Percentiles rank a stretch among this genome's conserved stretches.
These are phyloP conservation scores for Myripristis jacobus DNA, from an alignment of 2,797 vertebrate species.

Conservation along the genomic window DNA sequence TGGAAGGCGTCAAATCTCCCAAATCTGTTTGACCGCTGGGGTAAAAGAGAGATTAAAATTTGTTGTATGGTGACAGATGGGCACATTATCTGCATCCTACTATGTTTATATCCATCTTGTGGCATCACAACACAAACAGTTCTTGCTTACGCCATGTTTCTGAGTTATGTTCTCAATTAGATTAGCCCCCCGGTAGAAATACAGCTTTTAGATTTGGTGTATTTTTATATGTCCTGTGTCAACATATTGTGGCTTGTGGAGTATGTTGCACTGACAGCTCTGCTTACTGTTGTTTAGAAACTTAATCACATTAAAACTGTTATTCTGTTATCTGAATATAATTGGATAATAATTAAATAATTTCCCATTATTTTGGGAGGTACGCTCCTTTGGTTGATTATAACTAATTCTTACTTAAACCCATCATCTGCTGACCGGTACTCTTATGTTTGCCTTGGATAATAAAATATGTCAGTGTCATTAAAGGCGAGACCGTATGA, in stretches of 20 bases:
- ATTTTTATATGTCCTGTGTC: not conserved
- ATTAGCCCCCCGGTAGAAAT: conserved; percentile 39
- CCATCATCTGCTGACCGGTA: conserved; percentile 13
- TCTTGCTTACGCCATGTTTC: conserved; percentile 38
- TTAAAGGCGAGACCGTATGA: conserved; percentile 19
- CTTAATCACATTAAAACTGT: too few species aligned
- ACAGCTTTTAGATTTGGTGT: not conserved
- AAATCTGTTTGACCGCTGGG: conserved; percentile 88
- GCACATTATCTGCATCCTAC: conserved; percentile 27
- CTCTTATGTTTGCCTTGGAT: conserved; percentile 30
- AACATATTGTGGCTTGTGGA: not conserved
- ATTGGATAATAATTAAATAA: too few species aligned
- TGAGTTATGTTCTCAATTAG: conserved; percentile 36
- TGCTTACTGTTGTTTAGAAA: not conserved
- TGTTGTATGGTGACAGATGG: conserved; percentile 65
- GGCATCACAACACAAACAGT: conserved; percentile 34
- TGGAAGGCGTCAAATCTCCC: conserved; percentile 87
- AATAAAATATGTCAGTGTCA: conserved; percentile 11
- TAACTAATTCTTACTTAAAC: conserved; percentile 8
- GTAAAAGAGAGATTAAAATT: conserved; percentile 61
- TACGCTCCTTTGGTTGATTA: not conserved
- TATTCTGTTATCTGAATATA: too few species aligned
- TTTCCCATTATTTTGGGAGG: not conserved
- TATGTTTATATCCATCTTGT: conserved; percentile 15
- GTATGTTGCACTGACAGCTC: not conserved